Conservation (phyloP, 2,113 vertebrate genomes). For the Daboia siamensis region DNA sequence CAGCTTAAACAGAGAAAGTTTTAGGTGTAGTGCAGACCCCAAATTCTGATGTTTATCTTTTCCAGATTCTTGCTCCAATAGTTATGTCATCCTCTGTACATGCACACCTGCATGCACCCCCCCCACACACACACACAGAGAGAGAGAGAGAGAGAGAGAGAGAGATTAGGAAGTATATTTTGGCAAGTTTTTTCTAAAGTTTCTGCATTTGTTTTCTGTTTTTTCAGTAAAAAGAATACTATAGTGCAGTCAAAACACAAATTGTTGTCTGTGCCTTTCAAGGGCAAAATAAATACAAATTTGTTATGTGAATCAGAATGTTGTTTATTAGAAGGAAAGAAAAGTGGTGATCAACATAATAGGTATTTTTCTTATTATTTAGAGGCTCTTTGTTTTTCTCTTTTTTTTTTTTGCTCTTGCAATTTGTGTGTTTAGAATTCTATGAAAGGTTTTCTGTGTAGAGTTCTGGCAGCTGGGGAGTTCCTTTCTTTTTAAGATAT, state of each 20-base stretch:
- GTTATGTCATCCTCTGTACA: not conserved
- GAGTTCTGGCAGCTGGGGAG: constrained; percentile 12
- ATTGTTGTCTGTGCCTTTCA: not conserved
- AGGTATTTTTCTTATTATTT: not conserved
- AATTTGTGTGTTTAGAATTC: not conserved
- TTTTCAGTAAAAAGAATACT: not conserved
- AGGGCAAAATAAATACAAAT: not conserved
- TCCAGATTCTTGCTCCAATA: not conserved
- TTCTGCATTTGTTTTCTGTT: not conserved
- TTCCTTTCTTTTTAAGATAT: constrained; percentile 4
- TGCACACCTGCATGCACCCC: not conserved
- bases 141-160: too few relatives aligned
- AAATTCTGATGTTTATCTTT: not conserved
- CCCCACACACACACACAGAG: too few relatives aligned
- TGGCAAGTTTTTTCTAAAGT: not conserved
- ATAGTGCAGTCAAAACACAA: constrained; percentile 2
- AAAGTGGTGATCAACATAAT: not conserved
- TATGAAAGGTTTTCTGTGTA: constrained; percentile 9
- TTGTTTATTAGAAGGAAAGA: not conserved
- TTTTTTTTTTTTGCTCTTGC: rapidly evolving
- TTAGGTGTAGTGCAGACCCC: not conserved
- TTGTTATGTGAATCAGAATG: rapidly evolving
- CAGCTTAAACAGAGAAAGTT: not conserved
- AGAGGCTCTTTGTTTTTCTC: not conserved
- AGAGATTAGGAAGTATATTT: not conserved